These are phyloP conservation scores for Desmophyllum pertusum DNA, from an alignment of 92 coral and sea anemone genomes.

Conservation along the genomic window DNA sequence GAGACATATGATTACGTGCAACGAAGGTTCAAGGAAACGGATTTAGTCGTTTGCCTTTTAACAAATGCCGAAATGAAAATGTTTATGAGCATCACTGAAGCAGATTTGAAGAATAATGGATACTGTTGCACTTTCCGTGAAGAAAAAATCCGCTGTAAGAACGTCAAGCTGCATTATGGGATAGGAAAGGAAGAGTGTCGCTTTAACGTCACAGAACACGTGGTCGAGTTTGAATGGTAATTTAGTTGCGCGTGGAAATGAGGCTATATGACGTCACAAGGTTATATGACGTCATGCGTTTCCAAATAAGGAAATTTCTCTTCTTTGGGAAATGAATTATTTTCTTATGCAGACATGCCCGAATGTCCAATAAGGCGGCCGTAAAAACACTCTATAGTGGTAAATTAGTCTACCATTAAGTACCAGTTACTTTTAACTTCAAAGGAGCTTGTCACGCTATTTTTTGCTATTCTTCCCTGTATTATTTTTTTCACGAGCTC, in stretches of 20 bases:
- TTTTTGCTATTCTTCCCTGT: no score
- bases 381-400: no score
- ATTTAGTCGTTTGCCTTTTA: constrained; percentile 64
- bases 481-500: no score
- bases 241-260: not conserved
- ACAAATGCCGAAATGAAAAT: constrained; percentile 67
- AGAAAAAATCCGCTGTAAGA: constrained; percentile 76
- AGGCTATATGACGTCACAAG: no score
- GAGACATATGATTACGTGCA: constrained; percentile 75
- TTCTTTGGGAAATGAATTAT: no score
- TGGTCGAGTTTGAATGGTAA: constrained; percentile 89
- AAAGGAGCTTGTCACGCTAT: no score
- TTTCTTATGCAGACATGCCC: no score
- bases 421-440: not conserved
- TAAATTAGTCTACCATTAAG: no score
- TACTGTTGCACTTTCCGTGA: constrained; percentile 73
- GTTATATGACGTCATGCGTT: no score
- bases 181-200: constrained; percentile 86
- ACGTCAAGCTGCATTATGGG: constrained; percentile 69
- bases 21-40: constrained; percentile 68
- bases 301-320: no score
- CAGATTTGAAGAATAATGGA: constrained; percentile 77
- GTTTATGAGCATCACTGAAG: constrained; percentile 67
- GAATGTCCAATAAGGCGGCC: no score
- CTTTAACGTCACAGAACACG: constrained; percentile 70